Conservation (phyloP, 2,797 vertebrate genomes). For the Rhinogobio ventralis region DNA sequence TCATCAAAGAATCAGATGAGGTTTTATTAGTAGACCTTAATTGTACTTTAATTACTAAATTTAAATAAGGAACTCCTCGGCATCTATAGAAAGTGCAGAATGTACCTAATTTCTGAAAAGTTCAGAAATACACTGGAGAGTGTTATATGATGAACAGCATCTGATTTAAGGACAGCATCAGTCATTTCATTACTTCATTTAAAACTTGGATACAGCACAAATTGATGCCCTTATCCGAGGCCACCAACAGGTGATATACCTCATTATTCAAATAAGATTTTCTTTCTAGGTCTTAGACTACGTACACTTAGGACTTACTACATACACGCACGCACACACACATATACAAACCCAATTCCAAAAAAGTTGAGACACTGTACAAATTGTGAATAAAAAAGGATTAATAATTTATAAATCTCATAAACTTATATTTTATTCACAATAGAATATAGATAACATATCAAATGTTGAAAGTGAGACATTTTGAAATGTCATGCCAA, state of each 20-base stretch:
- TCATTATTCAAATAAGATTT: neutral
- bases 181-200: neutral
- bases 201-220: neutral
- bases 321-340: too few relatives aligned
- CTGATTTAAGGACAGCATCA: conserved; percentile 6
- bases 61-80: conserved; percentile 64
- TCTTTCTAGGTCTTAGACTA: neutral
- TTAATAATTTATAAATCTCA: too few relatives aligned
- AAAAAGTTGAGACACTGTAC: too few relatives aligned
- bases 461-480: too few relatives aligned
- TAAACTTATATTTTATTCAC: too few relatives aligned
- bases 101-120: neutral
- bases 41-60: conserved; percentile 79
- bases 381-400: too few relatives aligned
- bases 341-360: too few relatives aligned
- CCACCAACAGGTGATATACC: neutral
- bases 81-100: conserved; percentile 42
- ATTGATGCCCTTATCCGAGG: neutral
- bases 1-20: conserved; percentile 75
- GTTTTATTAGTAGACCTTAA: conserved; percentile 79
- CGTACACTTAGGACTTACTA: too few relatives aligned
- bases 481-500: too few relatives aligned
- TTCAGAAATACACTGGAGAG: conserved; percentile 10
- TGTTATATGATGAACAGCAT: conserved; percentile 15
- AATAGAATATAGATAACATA: too few relatives aligned